Evolutionary conservation across 2,797 vertebrate genomes (phyloP).

Genomic region (Crotalus adamanteus): DNA sequence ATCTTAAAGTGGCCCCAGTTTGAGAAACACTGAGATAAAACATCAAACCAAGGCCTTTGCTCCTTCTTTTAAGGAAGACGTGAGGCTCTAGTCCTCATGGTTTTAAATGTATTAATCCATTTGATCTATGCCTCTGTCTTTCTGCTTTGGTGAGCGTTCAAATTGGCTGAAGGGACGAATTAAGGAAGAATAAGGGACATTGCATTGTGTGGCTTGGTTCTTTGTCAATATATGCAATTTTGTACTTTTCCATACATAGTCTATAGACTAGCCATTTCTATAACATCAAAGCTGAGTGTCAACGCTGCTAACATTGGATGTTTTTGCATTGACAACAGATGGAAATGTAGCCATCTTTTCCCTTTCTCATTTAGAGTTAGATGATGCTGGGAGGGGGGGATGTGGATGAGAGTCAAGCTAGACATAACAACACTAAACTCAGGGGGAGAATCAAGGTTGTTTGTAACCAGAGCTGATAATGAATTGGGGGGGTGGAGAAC

Average conservation of each 20-base stretch:
- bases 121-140: background rate
- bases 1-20: background rate
- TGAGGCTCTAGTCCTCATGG: background rate
- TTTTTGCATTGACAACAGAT: no score
- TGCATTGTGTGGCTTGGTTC: background rate
- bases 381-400: no score
- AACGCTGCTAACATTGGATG: no score
- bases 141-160: background rate
- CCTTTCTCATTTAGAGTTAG: no score
- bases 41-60: background rate
- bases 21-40: background rate
- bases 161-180: background rate
- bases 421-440: no score
- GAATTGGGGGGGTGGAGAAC: no score
- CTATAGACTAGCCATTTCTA: background rate
- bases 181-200: background rate
- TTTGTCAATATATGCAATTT: background rate
- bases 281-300: background rate
- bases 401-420: no score
- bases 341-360: no score
- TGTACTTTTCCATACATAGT: background rate
- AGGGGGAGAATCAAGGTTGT: no score
- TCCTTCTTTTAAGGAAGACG: background rate
- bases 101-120: background rate
- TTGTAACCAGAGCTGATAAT: no score